phyloP scores from a whole-genome alignment of 1,140 invertebrate species.

The Ylistrum balloti region DNA sequence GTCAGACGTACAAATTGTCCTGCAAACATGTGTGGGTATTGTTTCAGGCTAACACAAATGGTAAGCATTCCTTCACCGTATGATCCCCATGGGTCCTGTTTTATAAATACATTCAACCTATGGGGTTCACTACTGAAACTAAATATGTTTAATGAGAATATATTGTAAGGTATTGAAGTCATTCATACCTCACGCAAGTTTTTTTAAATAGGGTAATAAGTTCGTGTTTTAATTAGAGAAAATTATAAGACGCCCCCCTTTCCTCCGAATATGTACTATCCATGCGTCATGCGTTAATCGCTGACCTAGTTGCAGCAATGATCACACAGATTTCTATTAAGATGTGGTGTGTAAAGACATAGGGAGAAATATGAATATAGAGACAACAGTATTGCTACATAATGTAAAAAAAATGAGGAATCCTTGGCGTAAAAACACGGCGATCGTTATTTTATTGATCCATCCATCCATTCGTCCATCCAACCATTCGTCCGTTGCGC shows the following conservation, averaged over 20 bases:
- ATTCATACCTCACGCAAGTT: not conserved
- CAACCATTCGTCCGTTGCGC: too few relatives aligned
- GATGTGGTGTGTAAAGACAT: too few relatives aligned
- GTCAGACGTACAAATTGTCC: not conserved
- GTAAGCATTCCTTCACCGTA: too few relatives aligned
- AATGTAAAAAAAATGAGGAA: too few relatives aligned
- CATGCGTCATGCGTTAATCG: not conserved
- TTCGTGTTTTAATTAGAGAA: not conserved
- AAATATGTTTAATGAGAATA: slow-evolving; percentile 5
- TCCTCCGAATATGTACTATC: not conserved
- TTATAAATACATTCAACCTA: not conserved
- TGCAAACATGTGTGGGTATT: not conserved
- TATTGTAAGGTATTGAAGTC: not conserved
- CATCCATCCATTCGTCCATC: too few relatives aligned
- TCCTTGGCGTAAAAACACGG: too few relatives aligned
- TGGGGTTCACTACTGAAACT: slow-evolving; percentile 29
- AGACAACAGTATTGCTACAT: too few relatives aligned
- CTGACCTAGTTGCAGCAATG: too few relatives aligned
- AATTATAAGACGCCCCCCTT: not conserved
- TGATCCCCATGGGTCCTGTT: not conserved
- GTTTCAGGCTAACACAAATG: not conserved
- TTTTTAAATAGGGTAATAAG: too few relatives aligned
- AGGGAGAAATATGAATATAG: too few relatives aligned
- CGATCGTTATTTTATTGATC: too few relatives aligned
- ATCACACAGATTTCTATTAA: too few relatives aligned